phyloP scores from a whole-genome alignment of 1,140 invertebrate genomes.

The Caenorhabditis brenneri region DNA sequence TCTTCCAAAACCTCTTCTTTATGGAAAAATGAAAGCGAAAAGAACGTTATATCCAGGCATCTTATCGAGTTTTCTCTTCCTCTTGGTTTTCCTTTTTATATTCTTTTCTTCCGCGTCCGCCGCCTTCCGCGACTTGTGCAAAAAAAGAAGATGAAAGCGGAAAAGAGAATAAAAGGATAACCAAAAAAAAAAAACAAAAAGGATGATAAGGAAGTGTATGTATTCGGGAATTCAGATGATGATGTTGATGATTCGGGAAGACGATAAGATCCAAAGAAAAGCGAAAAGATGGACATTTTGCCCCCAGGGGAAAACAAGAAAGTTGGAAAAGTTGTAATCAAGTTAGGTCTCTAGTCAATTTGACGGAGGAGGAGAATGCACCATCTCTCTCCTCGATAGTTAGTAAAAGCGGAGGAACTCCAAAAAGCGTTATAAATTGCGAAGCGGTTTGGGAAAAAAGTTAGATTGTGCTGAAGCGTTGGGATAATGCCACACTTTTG shows the following conservation, averaged over 20 bases:
- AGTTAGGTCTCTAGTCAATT: neutral
- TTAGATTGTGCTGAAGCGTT: neutral
- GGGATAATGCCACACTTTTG: neutral
- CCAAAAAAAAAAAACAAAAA: neutral
- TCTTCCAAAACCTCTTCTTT: neutral
- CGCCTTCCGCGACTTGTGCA: neutral
- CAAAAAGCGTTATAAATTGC: conserved; percentile 23
- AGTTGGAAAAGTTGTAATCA: conserved; percentile 4
- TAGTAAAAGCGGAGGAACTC: conserved; percentile 28
- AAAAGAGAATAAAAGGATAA: neutral
- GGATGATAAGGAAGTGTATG: conserved; percentile 7
- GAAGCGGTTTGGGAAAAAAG: neutral
- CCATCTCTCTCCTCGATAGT: conserved; percentile 35
- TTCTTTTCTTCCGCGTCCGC: conserved; percentile 23
- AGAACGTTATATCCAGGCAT: conserved; percentile 32
- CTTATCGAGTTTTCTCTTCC: conserved; percentile 31
- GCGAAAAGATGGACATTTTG: neutral
- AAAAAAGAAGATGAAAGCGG: neutral
- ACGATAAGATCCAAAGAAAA: neutral
- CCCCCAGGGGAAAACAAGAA: neutral
- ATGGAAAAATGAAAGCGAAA: conserved; percentile 14
- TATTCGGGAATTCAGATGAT: neutral
- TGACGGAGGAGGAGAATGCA: neutral
- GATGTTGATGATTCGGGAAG: neutral
- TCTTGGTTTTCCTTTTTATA: neutral